Percentiles rank a stretch among this genome's conserved stretches.
Evolutionary conservation across 2,888 invertebrate species (phyloP).

Genomic region (Nowickia ferox): DNA sequence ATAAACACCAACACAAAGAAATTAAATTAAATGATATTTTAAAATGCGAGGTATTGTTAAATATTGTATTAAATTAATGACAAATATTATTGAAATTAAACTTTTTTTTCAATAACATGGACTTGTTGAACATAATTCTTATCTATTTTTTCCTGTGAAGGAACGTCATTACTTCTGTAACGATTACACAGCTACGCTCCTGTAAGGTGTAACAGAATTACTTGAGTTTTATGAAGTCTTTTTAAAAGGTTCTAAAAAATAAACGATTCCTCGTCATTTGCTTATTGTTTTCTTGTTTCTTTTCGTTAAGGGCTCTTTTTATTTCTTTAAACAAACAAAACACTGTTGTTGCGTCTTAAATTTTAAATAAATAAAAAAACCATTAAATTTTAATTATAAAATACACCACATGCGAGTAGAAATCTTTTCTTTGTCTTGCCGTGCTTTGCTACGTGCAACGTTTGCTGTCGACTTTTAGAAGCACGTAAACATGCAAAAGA

Average conservation of each 20-base stretch:
- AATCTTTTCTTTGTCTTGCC: background rate
- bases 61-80: too few relatives aligned
- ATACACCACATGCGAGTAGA: background rate
- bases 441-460: background rate
- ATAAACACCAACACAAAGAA: too few relatives aligned
- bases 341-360: conserved; percentile 1
- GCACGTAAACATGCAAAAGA: conserved; percentile 1
- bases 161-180: background rate
- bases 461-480: background rate
- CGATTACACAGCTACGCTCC: background rate
- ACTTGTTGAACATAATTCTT: too few relatives aligned
- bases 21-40: too few relatives aligned
- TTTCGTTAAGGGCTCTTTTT: background rate
- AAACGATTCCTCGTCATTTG: conserved; percentile 2
- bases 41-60: too few relatives aligned
- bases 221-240: background rate
- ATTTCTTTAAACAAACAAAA: background rate
- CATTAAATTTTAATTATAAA: conserved; percentile 34
- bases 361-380: conserved; percentile 8
- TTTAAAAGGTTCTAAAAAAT: background rate
- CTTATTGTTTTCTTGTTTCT: background rate
- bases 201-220: background rate
- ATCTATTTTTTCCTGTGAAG: too few relatives aligned
- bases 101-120: too few relatives aligned
- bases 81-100: too few relatives aligned